phyloP scores from a whole-genome alignment of 2,888 invertebrate genomes.

The Leuctra nigra region DNA sequence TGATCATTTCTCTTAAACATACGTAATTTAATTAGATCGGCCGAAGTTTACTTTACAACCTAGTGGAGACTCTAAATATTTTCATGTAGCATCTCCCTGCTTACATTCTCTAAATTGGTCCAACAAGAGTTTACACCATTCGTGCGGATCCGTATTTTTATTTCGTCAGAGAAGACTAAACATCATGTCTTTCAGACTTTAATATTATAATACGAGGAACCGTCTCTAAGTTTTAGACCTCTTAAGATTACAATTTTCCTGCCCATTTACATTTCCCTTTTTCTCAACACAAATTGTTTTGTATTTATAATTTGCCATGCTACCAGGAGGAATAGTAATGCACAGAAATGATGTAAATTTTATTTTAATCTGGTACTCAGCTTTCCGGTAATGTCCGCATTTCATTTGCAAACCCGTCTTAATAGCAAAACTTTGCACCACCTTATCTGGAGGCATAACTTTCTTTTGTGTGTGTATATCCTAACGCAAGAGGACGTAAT shows the following conservation, averaged over 20 bases:
- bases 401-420: neutral
- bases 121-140: no score
- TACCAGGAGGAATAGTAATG: neutral
- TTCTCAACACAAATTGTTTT: neutral
- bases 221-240: no score
- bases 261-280: no score
- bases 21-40: no score
- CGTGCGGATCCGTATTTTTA: neutral
- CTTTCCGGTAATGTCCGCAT: conserved; percentile 5
- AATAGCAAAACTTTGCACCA: conserved; percentile 8
- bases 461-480: conserved; percentile 5
- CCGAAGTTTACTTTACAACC: no score
- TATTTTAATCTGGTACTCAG: conserved; percentile 7
- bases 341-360: conserved; percentile 10
- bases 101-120: no score
- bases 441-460: conserved; percentile 4
- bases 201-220: neutral
- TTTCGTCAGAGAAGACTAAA: no score
- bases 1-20: no score
- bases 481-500: neutral
- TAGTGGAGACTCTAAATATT: no score
- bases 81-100: no score
- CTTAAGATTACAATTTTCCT: no score
- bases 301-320: conserved; percentile 7
- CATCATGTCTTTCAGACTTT: no score